A percentile compares a stretch with the other conserved stretches of the same genome.
Evolutionary conservation across 2,797 vertebrate species (phyloP).

Genomic region (Anguilla obscura): DNA sequence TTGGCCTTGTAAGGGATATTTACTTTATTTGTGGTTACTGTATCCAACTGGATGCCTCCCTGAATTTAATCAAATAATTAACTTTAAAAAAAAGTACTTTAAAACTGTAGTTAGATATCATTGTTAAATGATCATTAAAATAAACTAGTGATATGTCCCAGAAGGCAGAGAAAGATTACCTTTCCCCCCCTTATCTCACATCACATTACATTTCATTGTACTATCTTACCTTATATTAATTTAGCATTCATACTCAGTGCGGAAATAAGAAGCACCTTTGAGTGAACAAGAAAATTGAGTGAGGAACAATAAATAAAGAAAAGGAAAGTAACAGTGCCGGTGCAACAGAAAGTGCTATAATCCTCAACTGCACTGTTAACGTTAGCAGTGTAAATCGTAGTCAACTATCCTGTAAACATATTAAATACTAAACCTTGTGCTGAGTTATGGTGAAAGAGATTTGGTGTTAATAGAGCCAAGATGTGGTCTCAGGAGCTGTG

Average conservation of each 20-base stretch:
- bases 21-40: background rate
- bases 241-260: background rate
- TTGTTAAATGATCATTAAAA: background rate
- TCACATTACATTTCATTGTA: background rate
- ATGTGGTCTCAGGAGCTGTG: background rate
- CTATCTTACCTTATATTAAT: background rate
- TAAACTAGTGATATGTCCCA: background rate
- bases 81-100: background rate
- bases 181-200: background rate
- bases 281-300: too few relatives aligned
- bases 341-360: too few relatives aligned
- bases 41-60: background rate
- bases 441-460: background rate
- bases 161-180: background rate
- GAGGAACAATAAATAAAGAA: too few relatives aligned
- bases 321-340: too few relatives aligned
- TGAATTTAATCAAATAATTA: background rate
- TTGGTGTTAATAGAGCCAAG: background rate
- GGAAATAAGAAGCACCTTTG: background rate
- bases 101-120: background rate
- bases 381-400: too few relatives aligned
- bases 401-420: too few relatives aligned
- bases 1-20: background rate
- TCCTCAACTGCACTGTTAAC: too few relatives aligned
- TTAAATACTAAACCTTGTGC: too few relatives aligned